Evolutionary conservation across 2,113 vertebrate species (phyloP).

Genomic region (Lagopus leucura): DNA sequence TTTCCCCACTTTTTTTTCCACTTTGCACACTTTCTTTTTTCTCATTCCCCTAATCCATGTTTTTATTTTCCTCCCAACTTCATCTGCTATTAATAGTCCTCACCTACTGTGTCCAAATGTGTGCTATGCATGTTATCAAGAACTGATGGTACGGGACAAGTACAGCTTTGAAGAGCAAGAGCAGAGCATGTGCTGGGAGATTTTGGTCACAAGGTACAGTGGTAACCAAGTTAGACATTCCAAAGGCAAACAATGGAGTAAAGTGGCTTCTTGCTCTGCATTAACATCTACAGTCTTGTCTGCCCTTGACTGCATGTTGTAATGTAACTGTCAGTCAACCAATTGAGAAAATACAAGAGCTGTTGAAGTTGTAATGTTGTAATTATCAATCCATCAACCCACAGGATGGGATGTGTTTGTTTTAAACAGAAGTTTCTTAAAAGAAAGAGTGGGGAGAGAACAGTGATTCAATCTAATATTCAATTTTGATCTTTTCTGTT

Average conservation of each 20-base stretch:
- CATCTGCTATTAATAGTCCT: neutral
- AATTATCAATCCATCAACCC: neutral
- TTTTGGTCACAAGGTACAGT: neutral
- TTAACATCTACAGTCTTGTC: neutral
- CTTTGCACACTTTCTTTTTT: neutral
- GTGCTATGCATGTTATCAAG: neutral
- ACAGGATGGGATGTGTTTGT: neutral
- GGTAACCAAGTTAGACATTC: neutral
- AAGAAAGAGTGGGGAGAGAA: neutral
- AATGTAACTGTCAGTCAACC: neutral
- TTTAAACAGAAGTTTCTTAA: neutral
- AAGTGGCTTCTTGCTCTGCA: neutral
- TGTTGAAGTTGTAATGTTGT: neutral
- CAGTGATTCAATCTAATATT: neutral
- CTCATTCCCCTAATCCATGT: neutral
- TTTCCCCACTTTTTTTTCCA: neutral
- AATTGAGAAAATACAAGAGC: neutral
- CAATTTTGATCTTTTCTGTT: neutral
- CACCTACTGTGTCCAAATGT: neutral
- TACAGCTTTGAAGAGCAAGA: neutral
- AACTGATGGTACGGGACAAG: neutral
- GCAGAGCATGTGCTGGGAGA: neutral
- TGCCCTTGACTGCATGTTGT: neutral
- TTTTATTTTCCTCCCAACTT: neutral
- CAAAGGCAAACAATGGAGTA: neutral